Conservation (phyloP, 1,140 invertebrate species). For the Ridgeia piscesae region DNA sequence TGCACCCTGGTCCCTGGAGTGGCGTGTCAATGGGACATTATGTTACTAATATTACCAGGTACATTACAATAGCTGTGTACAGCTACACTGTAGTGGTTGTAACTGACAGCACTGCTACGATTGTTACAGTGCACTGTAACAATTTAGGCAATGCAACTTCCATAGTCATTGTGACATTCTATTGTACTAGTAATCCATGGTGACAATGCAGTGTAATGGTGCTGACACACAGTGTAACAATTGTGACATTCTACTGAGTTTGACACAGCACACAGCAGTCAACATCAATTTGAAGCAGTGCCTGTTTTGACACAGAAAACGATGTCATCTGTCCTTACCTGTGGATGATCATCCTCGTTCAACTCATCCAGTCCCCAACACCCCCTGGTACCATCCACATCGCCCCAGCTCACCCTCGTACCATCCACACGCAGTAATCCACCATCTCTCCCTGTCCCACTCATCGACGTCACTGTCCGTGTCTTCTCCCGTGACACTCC, state of each 20-base stretch:
- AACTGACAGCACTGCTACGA: not conserved
- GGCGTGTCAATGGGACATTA: too few species aligned
- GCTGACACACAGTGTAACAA: too few species aligned
- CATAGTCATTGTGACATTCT: not conserved
- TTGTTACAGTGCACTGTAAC: not conserved
- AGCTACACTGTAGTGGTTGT: not conserved
- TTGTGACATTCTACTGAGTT: not conserved
- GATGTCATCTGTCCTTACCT: not conserved
- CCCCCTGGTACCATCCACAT: not conserved
- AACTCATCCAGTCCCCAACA: not conserved
- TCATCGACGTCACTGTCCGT: not conserved
- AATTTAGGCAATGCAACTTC: not conserved
- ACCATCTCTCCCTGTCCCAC: not conserved
- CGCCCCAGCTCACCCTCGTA: not conserved
- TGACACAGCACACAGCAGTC: not conserved
- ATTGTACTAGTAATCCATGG: not conserved
- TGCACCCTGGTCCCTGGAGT: too few species aligned
- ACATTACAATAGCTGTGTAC: too few species aligned
- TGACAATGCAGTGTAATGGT: too few species aligned
- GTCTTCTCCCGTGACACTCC: not conserved
- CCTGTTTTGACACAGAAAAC: not conserved
- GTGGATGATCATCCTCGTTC: not conserved
- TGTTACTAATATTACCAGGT: too few species aligned
- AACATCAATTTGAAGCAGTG: not conserved
- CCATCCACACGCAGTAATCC: not conserved